Evolutionary conservation across 2,113 vertebrate genomes (phyloP).

Genomic region (Heteronetta atricapilla): DNA sequence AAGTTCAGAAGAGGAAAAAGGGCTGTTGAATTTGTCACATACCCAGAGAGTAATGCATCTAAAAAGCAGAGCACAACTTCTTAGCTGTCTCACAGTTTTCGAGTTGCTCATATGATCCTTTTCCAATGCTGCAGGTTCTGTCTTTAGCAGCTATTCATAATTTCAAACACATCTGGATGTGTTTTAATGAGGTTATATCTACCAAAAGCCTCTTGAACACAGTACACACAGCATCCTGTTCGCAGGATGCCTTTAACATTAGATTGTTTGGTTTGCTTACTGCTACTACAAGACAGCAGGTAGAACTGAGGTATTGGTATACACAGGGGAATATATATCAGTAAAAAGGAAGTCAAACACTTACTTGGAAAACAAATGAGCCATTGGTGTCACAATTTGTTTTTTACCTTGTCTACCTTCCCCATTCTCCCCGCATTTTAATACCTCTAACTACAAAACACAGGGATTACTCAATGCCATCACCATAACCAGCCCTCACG

Average conservation of each 20-base stretch:
- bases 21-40: not conserved
- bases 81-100: not conserved
- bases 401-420: not conserved
- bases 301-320: not conserved
- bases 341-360: not conserved
- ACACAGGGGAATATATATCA: not conserved
- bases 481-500: not conserved
- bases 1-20: not conserved
- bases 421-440: not conserved
- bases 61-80: not conserved
- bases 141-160: not conserved
- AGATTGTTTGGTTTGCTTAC: not conserved
- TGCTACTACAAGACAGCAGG: not conserved
- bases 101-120: not conserved
- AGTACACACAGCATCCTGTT: not conserved
- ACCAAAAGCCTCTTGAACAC: not conserved
- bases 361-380: constrained; percentile 1
- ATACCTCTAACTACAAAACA: not conserved
- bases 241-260: not conserved
- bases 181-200: not conserved
- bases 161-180: not conserved
- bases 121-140: not conserved
- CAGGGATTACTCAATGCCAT: not conserved
- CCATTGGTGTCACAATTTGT: not conserved
- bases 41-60: not conserved